Evolutionary conservation across 2,113 vertebrate genomes (phyloP).

Genomic region (Dasyurus viverrinus): DNA sequence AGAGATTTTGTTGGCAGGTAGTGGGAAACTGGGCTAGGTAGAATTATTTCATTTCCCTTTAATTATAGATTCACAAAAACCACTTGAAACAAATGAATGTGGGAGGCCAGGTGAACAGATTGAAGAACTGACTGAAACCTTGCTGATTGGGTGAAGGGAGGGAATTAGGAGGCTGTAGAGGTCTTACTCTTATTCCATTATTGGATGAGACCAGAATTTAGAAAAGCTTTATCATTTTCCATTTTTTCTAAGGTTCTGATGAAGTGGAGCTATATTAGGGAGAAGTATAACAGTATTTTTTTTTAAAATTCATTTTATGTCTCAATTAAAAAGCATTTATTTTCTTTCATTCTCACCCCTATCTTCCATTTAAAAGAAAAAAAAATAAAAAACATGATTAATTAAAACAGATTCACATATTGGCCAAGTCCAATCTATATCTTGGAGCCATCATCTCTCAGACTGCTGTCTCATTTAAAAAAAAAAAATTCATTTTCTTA

Average conservation of each 20-base stretch:
- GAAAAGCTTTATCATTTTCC: neutral
- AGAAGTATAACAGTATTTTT: neutral
- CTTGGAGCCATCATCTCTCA: neutral
- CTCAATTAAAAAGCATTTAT: neutral
- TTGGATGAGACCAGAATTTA: neutral
- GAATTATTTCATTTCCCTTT: constrained; percentile 25
- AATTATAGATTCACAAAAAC: neutral
- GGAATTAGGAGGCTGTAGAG: neutral
- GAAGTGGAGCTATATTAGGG: neutral
- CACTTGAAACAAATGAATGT: neutral
- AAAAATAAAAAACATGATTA: neutral
- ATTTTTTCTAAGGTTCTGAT: neutral
- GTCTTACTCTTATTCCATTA: neutral
- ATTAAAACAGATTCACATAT: neutral
- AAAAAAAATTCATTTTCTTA: neutral
- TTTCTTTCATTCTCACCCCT: neutral
- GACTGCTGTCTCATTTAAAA: neutral
- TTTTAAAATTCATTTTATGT: neutral
- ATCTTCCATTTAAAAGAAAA: neutral
- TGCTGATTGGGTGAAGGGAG: neutral
- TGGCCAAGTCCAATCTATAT: neutral
- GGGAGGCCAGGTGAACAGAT: neutral
- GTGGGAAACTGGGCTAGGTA: neutral
- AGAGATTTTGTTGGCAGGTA: neutral
- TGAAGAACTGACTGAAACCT: constrained; percentile 17